Conservation (phyloP, 2,113 vertebrate genomes). For the Ophiodon elongatus region DNA sequence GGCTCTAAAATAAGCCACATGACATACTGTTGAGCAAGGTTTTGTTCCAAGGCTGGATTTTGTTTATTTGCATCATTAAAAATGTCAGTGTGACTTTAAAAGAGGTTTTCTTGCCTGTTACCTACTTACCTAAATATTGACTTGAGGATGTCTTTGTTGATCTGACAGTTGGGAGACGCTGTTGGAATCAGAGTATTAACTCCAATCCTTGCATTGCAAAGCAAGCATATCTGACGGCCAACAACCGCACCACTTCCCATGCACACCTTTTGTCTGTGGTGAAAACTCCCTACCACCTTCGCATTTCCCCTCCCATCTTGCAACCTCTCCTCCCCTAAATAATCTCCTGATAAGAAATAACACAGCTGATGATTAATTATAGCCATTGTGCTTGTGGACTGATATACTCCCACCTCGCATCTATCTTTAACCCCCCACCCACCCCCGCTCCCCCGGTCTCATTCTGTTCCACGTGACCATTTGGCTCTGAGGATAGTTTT, state of each 20-base stretch:
- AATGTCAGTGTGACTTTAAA: not conserved
- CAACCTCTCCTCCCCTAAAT: slow-evolving; percentile 67
- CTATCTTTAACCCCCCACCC: slow-evolving; percentile 71
- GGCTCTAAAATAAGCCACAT: not conserved
- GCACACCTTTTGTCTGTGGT: slow-evolving; percentile 20
- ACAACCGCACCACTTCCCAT: slow-evolving; percentile 1
- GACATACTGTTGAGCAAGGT: not conserved
- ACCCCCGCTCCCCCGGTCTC: slow-evolving; percentile 39
- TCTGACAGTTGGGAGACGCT: slow-evolving; percentile 21
- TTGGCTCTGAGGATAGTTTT: slow-evolving; percentile 77
- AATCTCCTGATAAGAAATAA: slow-evolving; percentile 83
- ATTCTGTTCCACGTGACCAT: slow-evolving; percentile 68
- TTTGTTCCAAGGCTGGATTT: not conserved
- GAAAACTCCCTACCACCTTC: slow-evolving; percentile 46
- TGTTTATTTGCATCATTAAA: not conserved
- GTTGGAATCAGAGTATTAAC: slow-evolving; percentile 23
- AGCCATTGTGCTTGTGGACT: slow-evolving; percentile 81
- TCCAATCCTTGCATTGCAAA: not conserved
- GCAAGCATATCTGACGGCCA: slow-evolving; percentile 15
- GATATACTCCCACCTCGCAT: slow-evolving; percentile 81
- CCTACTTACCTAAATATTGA: slow-evolving; percentile 43
- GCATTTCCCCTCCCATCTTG: slow-evolving; percentile 39
- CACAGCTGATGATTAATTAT: slow-evolving; percentile 83
- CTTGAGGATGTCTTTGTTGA: slow-evolving; percentile 55
- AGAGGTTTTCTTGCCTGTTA: not conserved